Evolutionary conservation across 2,888 invertebrate genomes (phyloP).

Genomic region (Mesorhabditis spiculigera): DNA sequence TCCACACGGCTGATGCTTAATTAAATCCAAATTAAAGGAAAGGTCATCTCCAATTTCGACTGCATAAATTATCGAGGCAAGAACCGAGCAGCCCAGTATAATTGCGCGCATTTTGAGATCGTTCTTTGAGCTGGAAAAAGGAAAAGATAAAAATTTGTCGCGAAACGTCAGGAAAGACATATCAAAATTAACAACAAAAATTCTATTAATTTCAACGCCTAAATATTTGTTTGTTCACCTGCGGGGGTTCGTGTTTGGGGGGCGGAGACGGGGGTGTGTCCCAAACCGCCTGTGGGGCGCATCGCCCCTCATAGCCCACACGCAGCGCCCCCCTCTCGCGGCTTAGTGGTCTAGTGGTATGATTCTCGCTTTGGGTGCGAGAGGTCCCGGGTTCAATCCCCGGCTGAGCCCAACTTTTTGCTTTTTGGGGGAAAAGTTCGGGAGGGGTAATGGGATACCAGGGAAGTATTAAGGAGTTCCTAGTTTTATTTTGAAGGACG

Average conservation of each 20-base stretch:
- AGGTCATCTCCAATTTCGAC: constrained; percentile 49
- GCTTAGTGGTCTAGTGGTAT: constrained; percentile 53
- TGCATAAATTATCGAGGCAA: background rate
- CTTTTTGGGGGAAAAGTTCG: background rate
- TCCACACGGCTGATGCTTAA: constrained; percentile 55
- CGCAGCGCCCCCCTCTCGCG: background rate
- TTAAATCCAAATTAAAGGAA: constrained; percentile 48
- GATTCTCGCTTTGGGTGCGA: constrained; percentile 58
- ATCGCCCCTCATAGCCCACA: background rate
- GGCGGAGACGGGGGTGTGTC: too few relatives aligned
- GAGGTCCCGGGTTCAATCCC: constrained; percentile 54
- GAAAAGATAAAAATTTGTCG: too few relatives aligned
- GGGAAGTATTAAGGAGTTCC: too few relatives aligned
- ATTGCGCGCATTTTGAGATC: too few relatives aligned
- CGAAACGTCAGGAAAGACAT: too few relatives aligned
- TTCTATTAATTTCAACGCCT: background rate
- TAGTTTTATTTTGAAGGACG: too few relatives aligned
- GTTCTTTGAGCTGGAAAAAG: too few relatives aligned
- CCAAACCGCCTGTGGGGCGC: too few relatives aligned
- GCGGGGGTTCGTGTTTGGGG: background rate
- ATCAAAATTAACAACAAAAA: too few relatives aligned
- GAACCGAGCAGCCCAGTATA: too few relatives aligned
- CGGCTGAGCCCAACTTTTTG: constrained; percentile 9
- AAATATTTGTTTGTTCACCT: background rate
- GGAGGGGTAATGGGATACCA: background rate